Base-by-base conservation (phyloP, 2,888 invertebrate species). In the Campaea margaritaria region DNA sequence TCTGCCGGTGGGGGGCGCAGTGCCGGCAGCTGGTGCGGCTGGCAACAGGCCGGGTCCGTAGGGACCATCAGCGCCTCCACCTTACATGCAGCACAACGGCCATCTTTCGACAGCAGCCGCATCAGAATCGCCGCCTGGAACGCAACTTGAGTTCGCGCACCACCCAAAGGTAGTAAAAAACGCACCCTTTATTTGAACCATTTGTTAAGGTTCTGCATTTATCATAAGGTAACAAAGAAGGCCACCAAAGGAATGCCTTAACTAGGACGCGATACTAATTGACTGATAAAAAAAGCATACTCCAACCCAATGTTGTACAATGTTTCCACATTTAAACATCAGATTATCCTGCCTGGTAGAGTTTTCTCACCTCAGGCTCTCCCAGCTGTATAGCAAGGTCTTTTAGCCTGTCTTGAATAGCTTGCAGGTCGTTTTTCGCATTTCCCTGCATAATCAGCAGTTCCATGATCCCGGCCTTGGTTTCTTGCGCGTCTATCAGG, bases 291-390 rank as follows among this genome's bases (percentile, higher is more conserved):
- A 21, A 3, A 3, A 2, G 34, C 34, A 5, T 34, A n/a, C n/a
- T n/a, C n/a, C n/a, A n/a, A n/a, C n/a, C n/a, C n/a, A n/a, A n/a
- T n/a, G n/a, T n/a, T n/a, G n/a, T n/a, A n/a, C n/a, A n/a, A 34
- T 11, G 5, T 34, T 34, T 38, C 38, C 12, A 38, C 2, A 0
- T n/a, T n/a, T 2, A 1, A n/a, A n/a, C n/a, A n/a, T n/a, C n/a
- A 21, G 21, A 21, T 38, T 38, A 38, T 38, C n/a, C 1, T 38
- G 21, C 21, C 21, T 21, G 2, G 21, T 5, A 21, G 21, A 2
- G 21, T 21, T n/a, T n/a, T 12, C 56, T 9, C 55, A 86, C 90
- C 84, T 85, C 79, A 0, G 91, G 91, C 27, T 91, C 89, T 0
- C 90, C 91, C 0, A 91, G 76, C n/a, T 76, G 68, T 0, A 68